Conservation (phyloP, 2,797 vertebrate genomes). For the Characodon lateralis region DNA sequence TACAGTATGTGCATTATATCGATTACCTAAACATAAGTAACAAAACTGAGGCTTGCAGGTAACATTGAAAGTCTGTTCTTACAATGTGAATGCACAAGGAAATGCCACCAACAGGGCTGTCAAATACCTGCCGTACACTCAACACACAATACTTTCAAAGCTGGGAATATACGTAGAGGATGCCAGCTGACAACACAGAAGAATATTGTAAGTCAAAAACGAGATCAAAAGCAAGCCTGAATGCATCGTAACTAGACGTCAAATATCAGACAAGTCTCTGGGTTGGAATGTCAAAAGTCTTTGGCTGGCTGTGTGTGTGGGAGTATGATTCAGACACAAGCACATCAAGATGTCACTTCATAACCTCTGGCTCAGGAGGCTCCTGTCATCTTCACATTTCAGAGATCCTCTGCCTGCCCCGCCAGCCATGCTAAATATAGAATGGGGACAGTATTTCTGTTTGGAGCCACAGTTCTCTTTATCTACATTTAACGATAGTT, state of each 20-base stretch:
- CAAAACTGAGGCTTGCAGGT: constrained; percentile 13
- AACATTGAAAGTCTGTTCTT: constrained; percentile 20
- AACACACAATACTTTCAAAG: constrained; percentile 38
- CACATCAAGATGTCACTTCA: constrained; percentile 81
- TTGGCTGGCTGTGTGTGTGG: constrained; percentile 61
- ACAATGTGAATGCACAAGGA: constrained; percentile 43
- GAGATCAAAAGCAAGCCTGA: constrained; percentile 52
- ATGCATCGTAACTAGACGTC: constrained; percentile 65
- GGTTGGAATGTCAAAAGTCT: constrained; percentile 65
- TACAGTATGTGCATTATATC: background rate
- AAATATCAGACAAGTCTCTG: constrained; percentile 61
- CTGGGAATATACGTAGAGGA: constrained; percentile 12
- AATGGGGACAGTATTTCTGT: constrained; percentile 74
- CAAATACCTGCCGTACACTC: constrained; percentile 31
- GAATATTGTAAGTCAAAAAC: constrained; percentile 34
- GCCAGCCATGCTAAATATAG: constrained; percentile 83
- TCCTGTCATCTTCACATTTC: constrained; percentile 82
- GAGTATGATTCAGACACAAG: constrained; percentile 75
- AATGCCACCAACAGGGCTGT: constrained; percentile 50
- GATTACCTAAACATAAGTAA: background rate
- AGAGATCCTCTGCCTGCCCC: constrained; percentile 77
- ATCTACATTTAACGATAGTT: constrained; percentile 69
- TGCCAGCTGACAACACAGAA: constrained; percentile 8
- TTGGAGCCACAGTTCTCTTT: constrained; percentile 70
- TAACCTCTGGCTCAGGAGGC: constrained; percentile 80